phyloP scores from a whole-genome alignment of 2,888 invertebrate genomes.

The Epistrophe eligans region DNA sequence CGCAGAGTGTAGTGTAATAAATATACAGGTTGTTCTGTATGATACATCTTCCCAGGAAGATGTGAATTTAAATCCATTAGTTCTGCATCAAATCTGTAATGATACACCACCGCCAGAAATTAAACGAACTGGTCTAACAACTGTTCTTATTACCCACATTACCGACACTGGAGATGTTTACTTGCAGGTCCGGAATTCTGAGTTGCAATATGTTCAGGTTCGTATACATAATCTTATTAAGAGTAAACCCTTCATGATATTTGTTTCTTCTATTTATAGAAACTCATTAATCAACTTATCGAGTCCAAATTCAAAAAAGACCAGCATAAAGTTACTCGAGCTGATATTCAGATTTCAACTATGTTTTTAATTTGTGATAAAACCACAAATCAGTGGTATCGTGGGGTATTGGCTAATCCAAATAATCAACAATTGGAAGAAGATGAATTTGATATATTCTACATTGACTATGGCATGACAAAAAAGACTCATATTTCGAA shows the following conservation, averaged over 20 bases:
- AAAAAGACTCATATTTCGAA: slow-evolving; percentile 83
- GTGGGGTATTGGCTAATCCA: slow-evolving; percentile 83
- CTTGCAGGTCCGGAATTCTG: slow-evolving; percentile 80
- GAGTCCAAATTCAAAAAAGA: slow-evolving; percentile 80
- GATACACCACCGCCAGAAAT: slow-evolving; percentile 81
- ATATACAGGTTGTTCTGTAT: slow-evolving; percentile 86
- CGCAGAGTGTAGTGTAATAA: slow-evolving; percentile 75
- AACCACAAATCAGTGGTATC: slow-evolving; percentile 82
- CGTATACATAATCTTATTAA: background rate
- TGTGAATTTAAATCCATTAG: slow-evolving; percentile 87
- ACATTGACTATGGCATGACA: slow-evolving; percentile 85
- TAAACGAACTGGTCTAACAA: slow-evolving; percentile 79
- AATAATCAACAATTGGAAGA: slow-evolving; percentile 75
- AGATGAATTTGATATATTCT: slow-evolving; percentile 84
- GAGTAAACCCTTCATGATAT: background rate
- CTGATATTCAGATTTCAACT: slow-evolving; percentile 81
- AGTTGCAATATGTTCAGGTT: slow-evolving; percentile 81
- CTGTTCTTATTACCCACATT: slow-evolving; percentile 81
- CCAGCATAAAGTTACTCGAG: slow-evolving; percentile 79
- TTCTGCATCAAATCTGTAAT: slow-evolving; percentile 85
- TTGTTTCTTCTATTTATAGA: slow-evolving; percentile 64
- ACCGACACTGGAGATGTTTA: slow-evolving; percentile 82
- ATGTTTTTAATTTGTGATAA: slow-evolving; percentile 84
- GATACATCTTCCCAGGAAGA: slow-evolving; percentile 88
- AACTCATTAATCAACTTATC: slow-evolving; percentile 79